Evolutionary conservation across 2,113 vertebrate species (phyloP), one percentile per base, ranked within the genome.

Genomic region (Anolis carolinensis): DNA sequence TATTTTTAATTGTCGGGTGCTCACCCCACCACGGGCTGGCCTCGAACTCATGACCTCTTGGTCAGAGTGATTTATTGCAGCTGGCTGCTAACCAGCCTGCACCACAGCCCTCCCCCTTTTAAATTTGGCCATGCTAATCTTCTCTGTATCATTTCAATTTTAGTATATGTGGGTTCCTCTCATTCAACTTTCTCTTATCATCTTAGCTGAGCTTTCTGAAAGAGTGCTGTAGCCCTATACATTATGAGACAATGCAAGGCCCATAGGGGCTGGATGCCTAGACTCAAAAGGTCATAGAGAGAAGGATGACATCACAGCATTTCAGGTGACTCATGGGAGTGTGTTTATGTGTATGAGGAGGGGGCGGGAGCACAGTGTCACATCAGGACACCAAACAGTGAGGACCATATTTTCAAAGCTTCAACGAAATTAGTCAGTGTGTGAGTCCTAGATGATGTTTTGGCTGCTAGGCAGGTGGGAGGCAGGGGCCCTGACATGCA

Each of bases 291-390:
- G 75, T 85, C 83, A 85, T 79, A 85, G 75, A 85, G 83, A 36
- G n/a, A 85, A 55, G 78, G 65, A 27, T 85, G 75, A 85, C 83
- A 85, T 85, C 83, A 85, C 75, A 85, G 55, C 25, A 78, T 78
- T 79, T 0, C 48, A n/a, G 63, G 48, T 13, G 32, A 30, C 44
- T 11, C 65, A 39, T 55, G 67, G 34, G 75, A 27, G 39, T 44
- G 5, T 44, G 39, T 44, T 2, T 44, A 44, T 44, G 39, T 44
- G 39, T 44, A 44, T 44, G 39, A 5, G 39, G 39, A n/a, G n/a
- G n/a, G n/a, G n/a, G 34, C 16, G n/a, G 13, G 50, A 32, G 23
- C 32, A 70, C 7, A 59, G 27, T n/a, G 63, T 9, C 16, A 71
- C 21, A 48, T 85, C 44, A 71, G 83, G 75, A 32, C 48, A 85